Percentiles rank a stretch among this genome's conserved stretches.
Evolutionary conservation across 1,140 invertebrate genomes (phyloP).

Genomic region (Bursaphelenchus mucronatus): DNA sequence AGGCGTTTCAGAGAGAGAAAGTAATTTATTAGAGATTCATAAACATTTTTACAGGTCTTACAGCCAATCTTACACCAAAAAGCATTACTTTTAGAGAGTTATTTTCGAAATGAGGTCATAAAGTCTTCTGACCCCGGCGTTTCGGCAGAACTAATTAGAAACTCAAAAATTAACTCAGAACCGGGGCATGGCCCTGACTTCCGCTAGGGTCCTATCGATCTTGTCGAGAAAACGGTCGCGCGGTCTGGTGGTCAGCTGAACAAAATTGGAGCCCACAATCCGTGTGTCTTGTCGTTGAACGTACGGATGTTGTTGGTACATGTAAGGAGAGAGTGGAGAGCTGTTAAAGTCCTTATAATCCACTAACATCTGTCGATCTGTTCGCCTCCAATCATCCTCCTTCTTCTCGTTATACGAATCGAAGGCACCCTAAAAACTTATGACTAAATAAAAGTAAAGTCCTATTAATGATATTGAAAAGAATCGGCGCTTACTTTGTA

Average conservation of each 20-base stretch:
- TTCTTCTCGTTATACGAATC: background rate
- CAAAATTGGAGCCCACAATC: constrained; percentile 53
- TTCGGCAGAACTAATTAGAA: constrained; percentile 7
- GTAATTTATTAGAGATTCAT: background rate
- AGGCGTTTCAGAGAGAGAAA: background rate
- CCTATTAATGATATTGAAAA: background rate
- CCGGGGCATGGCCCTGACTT: constrained; percentile 39
- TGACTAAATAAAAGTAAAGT: background rate
- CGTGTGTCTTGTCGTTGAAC: constrained; percentile 38
- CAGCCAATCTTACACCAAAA: constrained; percentile 7
- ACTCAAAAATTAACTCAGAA: constrained; percentile 20
- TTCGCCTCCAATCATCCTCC: constrained; percentile 32
- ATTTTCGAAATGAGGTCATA: constrained; percentile 7
- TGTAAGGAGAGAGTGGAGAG: constrained; percentile 47
- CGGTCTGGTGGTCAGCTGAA: constrained; percentile 46
- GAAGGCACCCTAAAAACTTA: background rate
- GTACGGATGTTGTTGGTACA: constrained; percentile 34
- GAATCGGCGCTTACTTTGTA: constrained; percentile 11
- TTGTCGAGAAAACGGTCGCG: constrained; percentile 48
- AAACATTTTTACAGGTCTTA: constrained; percentile 4
- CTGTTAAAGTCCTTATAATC: constrained; percentile 49
- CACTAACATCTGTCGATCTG: constrained; percentile 40
- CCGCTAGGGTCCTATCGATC: constrained; percentile 48
- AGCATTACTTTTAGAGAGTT: background rate
- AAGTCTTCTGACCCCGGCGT: constrained; percentile 3